Evolutionary conservation across 1,140 invertebrate species (phyloP), one percentile per base, ranked within the genome.

Genomic region (Tetragnatha versicolor): DNA sequence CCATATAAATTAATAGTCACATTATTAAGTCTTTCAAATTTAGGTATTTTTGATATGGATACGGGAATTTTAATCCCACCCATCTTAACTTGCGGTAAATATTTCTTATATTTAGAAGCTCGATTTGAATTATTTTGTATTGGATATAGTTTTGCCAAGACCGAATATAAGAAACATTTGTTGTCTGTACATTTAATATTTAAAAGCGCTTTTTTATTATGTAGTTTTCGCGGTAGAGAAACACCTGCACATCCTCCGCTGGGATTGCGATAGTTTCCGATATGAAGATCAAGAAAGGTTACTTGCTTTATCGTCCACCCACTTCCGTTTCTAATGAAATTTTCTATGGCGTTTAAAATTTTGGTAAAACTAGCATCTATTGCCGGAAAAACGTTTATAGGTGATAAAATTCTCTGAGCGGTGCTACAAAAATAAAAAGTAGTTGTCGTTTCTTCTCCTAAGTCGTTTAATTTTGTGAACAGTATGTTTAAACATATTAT

Each of bases 351-450:
- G 10, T 33, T 29, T 0, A 75, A 20, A 12, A 75, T 75, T 49
- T 61, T 75, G 14, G 2, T 0, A 22, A 63, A 75, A 7, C 0
- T 37, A 49, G 17, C 35, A 25, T 47, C 27, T 25, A 75, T 63
- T 22, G 55, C 42, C 2, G 17, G 22, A 25, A 22, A 29, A 35
- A 75, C 63, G 61, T 75, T 39, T 4, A 10, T n/a, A n/a, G 35
- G n/a, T n/a, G 53, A 72, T 7, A 68, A 14, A 22, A 68, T 68
- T 35, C 37, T 35, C 29, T 31, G 2, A 27, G 39, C 5, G 14
- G 33, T 49, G n/a, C 39, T 49, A 29, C 66, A 69, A 69, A 69
- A 69, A 14, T 69, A 69, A 20, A 53, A 69, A 20, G 14, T 53
- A 37, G 51, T 27, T 14, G 27, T 47, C 25, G 25, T 1, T 42